Base-by-base conservation (phyloP, 2,113 vertebrate genomes). In the Hemiprocne comata region DNA sequence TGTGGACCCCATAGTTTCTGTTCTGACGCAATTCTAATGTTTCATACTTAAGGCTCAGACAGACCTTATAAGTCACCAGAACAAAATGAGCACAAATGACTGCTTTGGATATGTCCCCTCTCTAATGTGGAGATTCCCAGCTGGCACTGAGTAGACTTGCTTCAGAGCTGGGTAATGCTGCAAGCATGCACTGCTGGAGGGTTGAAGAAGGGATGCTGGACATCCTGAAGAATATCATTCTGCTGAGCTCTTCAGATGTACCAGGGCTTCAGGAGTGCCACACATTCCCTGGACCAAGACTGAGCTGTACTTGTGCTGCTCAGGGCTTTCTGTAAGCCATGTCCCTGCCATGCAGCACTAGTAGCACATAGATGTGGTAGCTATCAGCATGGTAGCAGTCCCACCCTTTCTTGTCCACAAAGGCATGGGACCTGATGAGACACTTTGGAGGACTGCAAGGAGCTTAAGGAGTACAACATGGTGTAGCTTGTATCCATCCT, bases 371-470 rank as follows among this genome's bases (percentile, higher is more conserved):
- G 62, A 71, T 12, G 36, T 34, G 36, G 57, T 48, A 5, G 9
- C 7, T 4, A 9, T 5, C 0, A 3, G 34, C 29, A 6, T 3
- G 6, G 58, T 79, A 19, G 40, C 29, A 2, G 13, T 7, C 17
- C 51, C 8, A 2, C 60, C 1, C 3, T 0, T 65, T 54, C 50
- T 87, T 53, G 40, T 7, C 57, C 67, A n/a, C 1, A 6, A 38
- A 73, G 50, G 7, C 20, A 26, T 17, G 44, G 25, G 17, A 61
- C 20, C 24, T 25, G 23, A 18, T 18, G 6, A 6, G 38, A 34
- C 9, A 38, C 25, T 85, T 85, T n/a, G n/a, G 17, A 88, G 51
- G 23, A 23, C 24, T 7, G 2, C 3, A 11, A 23, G 29, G 40
- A 29, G 28, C 18, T 55, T 4, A 29, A 13, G 13, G n/a, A 50